A percentile compares a stretch with the other conserved stretches of the same genome.
Conservation (phyloP, 2,113 vertebrate genomes). For the Crotalus helleri region DNA sequence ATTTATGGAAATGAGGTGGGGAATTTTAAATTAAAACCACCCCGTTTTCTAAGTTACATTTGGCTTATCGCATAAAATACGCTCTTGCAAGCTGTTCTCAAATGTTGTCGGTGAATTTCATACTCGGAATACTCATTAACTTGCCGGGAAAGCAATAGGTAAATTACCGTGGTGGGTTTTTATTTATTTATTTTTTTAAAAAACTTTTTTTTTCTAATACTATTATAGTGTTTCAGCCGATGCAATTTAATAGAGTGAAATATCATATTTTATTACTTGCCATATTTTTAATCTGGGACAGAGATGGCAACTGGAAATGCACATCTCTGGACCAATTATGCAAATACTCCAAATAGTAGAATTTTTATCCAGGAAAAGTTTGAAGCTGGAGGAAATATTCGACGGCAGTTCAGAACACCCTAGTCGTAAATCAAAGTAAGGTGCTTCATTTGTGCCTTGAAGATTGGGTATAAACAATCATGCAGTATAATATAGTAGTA, state of each 20-base stretch:
- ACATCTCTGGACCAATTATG: background rate
- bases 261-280: conserved; percentile 8
- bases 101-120: background rate
- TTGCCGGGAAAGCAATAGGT: conserved; percentile 17
- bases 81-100: conserved; percentile 3
- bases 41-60: conserved; percentile 14
- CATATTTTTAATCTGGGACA: conserved; percentile 8
- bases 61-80: background rate
- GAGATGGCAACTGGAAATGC: background rate
- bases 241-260: conserved; percentile 26
- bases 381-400: background rate
- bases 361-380: background rate
- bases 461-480: background rate
- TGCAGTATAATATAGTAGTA: no score
- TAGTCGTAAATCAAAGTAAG: no score
- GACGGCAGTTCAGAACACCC: background rate
- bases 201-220: background rate
- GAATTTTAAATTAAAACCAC: background rate
- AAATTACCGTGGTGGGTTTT: conserved; percentile 1
- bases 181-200: background rate
- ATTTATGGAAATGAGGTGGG: background rate
- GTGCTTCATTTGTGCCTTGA: background rate
- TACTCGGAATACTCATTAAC: background rate
- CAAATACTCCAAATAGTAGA: conserved; percentile 5
- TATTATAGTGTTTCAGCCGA: background rate